phyloP scores from a whole-genome alignment of 2,113 vertebrate species.

The Aleadryas rufinucha region DNA sequence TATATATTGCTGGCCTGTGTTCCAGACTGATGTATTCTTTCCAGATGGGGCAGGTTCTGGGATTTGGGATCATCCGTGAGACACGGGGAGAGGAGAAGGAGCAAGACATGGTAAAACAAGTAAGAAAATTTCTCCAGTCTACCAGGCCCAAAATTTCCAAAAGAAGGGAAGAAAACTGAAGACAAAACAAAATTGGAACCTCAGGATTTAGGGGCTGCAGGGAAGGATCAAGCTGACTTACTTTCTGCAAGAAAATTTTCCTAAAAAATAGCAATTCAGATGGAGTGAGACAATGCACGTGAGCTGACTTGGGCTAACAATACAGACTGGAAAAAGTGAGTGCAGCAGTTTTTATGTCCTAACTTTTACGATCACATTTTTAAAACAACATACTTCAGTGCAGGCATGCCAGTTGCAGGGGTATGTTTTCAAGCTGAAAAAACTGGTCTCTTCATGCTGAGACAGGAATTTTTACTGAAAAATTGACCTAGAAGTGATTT shows the following conservation, averaged over 20 bases:
- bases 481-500: conserved; percentile 17
- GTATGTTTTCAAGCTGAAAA: background rate
- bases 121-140: background rate
- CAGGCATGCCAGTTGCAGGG: background rate
- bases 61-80: fast-evolving
- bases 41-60: background rate
- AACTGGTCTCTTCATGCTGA: conserved; percentile 6
- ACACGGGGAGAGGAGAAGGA: background rate
- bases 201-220: background rate
- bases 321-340: background rate
- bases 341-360: background rate
- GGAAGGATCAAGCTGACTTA: background rate
- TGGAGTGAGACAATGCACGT: background rate
- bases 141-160: background rate
- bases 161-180: background rate
- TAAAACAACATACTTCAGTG: background rate
- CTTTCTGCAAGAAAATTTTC: background rate
- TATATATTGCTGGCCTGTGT: background rate
- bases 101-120: background rate
- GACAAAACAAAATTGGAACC: background rate
- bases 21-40: background rate
- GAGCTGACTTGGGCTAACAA: background rate
- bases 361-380: background rate
- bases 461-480: conserved; percentile 22
- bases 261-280: background rate